A percentile compares a stretch with the other conserved stretches of the same genome.
Evolutionary conservation across 92 coral and sea anemone genomes (phyloP).

Genomic region (Actinostola sp.): DNA sequence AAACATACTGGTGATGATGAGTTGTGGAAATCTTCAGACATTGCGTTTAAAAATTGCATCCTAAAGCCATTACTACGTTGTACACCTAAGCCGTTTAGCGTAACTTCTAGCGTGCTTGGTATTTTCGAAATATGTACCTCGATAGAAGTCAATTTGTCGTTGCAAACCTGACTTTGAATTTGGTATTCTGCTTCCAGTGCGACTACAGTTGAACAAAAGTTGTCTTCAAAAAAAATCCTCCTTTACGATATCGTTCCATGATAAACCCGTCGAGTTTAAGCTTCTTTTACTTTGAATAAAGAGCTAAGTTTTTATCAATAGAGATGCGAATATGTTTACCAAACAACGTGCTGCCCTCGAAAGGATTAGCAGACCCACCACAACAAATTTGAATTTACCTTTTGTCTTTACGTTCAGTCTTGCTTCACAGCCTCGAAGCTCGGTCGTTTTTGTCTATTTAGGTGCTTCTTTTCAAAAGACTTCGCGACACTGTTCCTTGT

Average conservation of each 20-base stretch:
- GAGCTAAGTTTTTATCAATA: constrained; percentile 34
- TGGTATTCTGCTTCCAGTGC: not conserved
- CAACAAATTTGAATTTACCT: constrained; percentile 58
- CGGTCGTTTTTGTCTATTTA: constrained; percentile 11
- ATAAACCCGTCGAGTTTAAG: not conserved
- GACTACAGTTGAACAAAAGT: not conserved
- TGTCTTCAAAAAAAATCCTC: constrained; percentile 17
- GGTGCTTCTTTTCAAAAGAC: constrained; percentile 5
- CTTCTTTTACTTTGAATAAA: constrained; percentile 15
- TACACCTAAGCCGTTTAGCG: not conserved
- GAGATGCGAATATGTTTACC: constrained; percentile 61
- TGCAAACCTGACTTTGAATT: not conserved
- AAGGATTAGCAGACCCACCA: constrained; percentile 50
- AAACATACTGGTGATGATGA: constrained; percentile 29
- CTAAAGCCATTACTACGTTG: constrained; percentile 37
- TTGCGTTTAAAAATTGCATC: constrained; percentile 19
- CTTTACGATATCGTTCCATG: constrained; percentile 1
- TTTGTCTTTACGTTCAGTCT: constrained; percentile 35
- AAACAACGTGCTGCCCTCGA: constrained; percentile 47
- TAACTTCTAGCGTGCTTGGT: constrained; percentile 4
- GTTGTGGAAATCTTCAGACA: constrained; percentile 31
- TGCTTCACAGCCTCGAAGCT: constrained; percentile 33
- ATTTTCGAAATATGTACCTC: constrained; percentile 12
- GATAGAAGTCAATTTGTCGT: not conserved
- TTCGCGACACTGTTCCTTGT: constrained; percentile 2